Evolutionary conservation across 2,888 invertebrate species (phyloP).

Genomic region (Nomada goodeniana): DNA sequence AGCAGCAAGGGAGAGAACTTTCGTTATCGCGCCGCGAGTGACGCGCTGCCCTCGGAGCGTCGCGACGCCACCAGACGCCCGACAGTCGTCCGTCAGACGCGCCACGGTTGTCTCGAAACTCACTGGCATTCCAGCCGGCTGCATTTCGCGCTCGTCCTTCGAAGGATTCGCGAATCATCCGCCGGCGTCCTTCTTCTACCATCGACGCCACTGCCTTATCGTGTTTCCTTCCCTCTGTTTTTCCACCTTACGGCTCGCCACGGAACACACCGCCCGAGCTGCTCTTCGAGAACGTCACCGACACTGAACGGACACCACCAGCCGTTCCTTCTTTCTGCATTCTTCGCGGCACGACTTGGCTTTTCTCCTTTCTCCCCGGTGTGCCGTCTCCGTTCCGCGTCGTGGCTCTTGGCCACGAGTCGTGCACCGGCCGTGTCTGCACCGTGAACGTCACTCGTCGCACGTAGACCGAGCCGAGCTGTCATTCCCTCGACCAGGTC

Average conservation of each 20-base stretch:
- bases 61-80: slow-evolving; percentile 74
- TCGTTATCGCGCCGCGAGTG: slow-evolving; percentile 74
- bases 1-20: slow-evolving; percentile 62
- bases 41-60: slow-evolving; percentile 68
- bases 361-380: slow-evolving; percentile 50
- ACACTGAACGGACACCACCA: slow-evolving; percentile 5
- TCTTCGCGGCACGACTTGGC: slow-evolving; percentile 33
- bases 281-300: neutral
- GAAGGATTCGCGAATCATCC: slow-evolving; percentile 76
- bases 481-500: slow-evolving; percentile 55
- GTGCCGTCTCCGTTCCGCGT: slow-evolving; percentile 40
- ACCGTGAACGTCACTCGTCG: slow-evolving; percentile 70
- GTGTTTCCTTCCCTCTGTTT: slow-evolving; percentile 22
- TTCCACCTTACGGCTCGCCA: slow-evolving; percentile 1
- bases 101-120: slow-evolving; percentile 73
- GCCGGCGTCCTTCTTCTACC: neutral
- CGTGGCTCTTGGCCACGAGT: slow-evolving; percentile 42
- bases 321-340: slow-evolving; percentile 46
- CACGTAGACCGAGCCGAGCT: slow-evolving; percentile 68
- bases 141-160: slow-evolving; percentile 68
- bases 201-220: neutral
- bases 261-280: neutral
- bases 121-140: slow-evolving; percentile 40
- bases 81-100: slow-evolving; percentile 81
- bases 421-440: slow-evolving; percentile 51